Conservation (phyloP, 92 coral and sea anemone genomes). For the Palythoa caribaeorum region DNA sequence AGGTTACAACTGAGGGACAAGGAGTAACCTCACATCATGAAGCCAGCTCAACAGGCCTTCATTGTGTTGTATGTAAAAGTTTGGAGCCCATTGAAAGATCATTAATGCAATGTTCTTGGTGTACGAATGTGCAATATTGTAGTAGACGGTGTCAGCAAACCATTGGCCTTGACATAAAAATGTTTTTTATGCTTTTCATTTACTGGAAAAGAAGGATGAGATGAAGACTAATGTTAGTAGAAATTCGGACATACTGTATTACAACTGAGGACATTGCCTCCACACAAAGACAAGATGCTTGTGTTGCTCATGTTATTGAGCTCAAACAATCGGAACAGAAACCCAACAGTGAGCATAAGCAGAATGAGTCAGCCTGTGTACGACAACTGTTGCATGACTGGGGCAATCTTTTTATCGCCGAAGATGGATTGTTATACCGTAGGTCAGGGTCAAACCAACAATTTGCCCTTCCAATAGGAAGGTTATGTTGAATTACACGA, state of each 20-base stretch:
- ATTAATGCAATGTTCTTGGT: slow-evolving; percentile 26
- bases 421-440: too few relatives aligned
- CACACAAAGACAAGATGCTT: too few relatives aligned
- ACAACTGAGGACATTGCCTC: too few relatives aligned
- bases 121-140: background rate
- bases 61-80: slow-evolving; percentile 26
- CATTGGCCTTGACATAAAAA: background rate
- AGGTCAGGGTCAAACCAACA: too few relatives aligned
- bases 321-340: too few relatives aligned
- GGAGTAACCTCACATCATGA: slow-evolving; percentile 52
- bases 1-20: slow-evolving; percentile 72
- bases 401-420: too few relatives aligned
- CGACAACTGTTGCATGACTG: too few relatives aligned
- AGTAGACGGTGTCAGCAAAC: slow-evolving; percentile 2
- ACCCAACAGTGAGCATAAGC: too few relatives aligned
- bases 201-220: background rate
- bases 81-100: background rate
- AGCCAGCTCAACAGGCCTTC: slow-evolving; percentile 19
- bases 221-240: slow-evolving; percentile 15
- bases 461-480: too few relatives aligned
- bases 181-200: background rate
- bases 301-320: too few relatives aligned
- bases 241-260: slow-evolving; percentile 36
- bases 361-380: too few relatives aligned
- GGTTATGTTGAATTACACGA: too few relatives aligned